Conservation (phyloP, 2,797 vertebrate species). For the Coccyzus lansbergi region DNA sequence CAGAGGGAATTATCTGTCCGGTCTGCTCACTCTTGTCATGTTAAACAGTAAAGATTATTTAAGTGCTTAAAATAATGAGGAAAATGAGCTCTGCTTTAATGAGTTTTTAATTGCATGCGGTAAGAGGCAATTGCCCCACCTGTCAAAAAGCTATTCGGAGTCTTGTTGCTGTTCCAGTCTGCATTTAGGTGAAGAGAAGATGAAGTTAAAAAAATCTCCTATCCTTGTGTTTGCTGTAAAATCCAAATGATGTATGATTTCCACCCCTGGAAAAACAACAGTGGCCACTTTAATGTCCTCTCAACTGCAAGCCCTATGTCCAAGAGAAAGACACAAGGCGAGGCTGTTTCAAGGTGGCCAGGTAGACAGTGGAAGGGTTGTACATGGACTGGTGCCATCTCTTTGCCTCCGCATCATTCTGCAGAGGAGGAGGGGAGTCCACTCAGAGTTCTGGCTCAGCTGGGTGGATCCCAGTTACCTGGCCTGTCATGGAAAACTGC, state of each 20-base stretch:
- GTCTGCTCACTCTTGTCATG: not conserved
- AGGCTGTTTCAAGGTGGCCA: accelerated
- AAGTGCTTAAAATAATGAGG: constrained; percentile 38
- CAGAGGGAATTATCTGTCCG: not conserved
- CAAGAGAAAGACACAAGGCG: not conserved
- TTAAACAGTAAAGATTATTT: constrained; percentile 24
- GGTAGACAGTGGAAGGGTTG: too few relatives aligned
- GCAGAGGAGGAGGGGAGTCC: too few relatives aligned
- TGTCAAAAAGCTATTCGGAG: not conserved
- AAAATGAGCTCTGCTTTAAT: constrained; percentile 27
- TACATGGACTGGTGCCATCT: too few relatives aligned
- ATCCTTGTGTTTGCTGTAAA: not conserved
- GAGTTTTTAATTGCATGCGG: constrained; percentile 38
- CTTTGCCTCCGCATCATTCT: not conserved
- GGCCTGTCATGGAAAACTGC: too few relatives aligned
- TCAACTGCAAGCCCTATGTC: not conserved
- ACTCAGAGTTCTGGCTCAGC: too few relatives aligned
- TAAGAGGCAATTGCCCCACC: not conserved
- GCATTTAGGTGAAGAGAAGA: not conserved
- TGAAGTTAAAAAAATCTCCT: not conserved
- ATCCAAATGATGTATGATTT: not conserved
- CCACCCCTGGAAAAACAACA: not conserved
- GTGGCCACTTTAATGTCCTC: not conserved
- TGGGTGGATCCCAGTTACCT: not conserved
- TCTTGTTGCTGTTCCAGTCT: not conserved